phyloP scores from a whole-genome alignment of 2,888 invertebrate species.

The Agrotis puta region DNA sequence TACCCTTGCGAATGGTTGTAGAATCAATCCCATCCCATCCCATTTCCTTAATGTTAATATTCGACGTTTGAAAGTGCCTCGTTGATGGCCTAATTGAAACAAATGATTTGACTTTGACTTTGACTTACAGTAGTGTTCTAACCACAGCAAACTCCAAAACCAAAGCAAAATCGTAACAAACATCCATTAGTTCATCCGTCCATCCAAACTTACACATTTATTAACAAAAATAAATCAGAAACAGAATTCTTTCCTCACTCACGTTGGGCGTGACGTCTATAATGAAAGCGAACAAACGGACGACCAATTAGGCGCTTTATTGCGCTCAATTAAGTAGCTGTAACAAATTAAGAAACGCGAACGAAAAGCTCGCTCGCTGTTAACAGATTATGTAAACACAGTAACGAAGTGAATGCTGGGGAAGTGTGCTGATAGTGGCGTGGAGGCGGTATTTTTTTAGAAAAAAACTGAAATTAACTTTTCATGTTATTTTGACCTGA shows the following conservation, averaged over 20 bases:
- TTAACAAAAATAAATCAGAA: background rate
- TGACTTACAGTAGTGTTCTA: too few relatives aligned
- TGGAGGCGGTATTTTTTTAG: constrained; percentile 61
- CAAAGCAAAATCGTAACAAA: too few relatives aligned
- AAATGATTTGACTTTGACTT: too few relatives aligned
- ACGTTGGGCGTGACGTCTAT: constrained; percentile 28
- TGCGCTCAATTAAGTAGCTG: constrained; percentile 81
- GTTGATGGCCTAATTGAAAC: too few relatives aligned
- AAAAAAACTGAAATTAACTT: background rate
- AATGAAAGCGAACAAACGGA: constrained; percentile 56
- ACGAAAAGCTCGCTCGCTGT: constrained; percentile 73
- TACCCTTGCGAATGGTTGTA: too few relatives aligned
- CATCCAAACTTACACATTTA: background rate
- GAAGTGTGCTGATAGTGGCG: background rate
- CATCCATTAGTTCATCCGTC: too few relatives aligned
- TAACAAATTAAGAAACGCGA: constrained; percentile 84
- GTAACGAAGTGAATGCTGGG: constrained; percentile 80
- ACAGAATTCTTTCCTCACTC: constrained; percentile 14
- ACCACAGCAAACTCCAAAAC: too few relatives aligned
- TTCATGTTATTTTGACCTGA: too few relatives aligned
- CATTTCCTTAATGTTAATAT: too few relatives aligned
- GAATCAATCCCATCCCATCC: too few relatives aligned
- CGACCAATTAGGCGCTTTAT: constrained; percentile 69
- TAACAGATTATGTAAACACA: constrained; percentile 83
- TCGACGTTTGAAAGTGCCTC: too few relatives aligned